Evolutionary conservation across 2,113 vertebrate genomes (phyloP).

Genomic region (Microcebus ravelobensis): DNA sequence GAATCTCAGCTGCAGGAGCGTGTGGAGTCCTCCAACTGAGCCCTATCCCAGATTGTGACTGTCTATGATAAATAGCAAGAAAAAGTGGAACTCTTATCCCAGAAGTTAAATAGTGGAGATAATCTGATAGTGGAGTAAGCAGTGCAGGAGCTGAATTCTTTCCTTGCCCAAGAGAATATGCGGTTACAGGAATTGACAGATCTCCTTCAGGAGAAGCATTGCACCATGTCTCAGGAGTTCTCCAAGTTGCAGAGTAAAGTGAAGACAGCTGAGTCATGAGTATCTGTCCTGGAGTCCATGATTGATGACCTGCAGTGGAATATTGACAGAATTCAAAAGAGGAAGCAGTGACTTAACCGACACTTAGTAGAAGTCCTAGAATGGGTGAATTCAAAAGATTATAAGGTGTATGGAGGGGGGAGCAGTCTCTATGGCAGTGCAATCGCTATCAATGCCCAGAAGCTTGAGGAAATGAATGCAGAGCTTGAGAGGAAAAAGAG

Average conservation of each 20-base stretch:
- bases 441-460: conserved; percentile 96
- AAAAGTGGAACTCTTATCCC: conserved; percentile 84
- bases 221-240: conserved; percentile 95
- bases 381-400: conserved; percentile 97
- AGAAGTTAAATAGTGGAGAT: conserved; percentile 89
- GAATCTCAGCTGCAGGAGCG: conserved; percentile 95
- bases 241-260: conserved; percentile 91
- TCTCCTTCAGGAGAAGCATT: conserved; percentile 94
- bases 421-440: conserved; percentile 96
- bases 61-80: conserved; percentile 92
- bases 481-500: conserved; percentile 97
- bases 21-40: conserved; percentile 93
- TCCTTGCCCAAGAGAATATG: conserved; percentile 91
- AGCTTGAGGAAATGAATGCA: conserved; percentile 99
- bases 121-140: conserved; percentile 87
- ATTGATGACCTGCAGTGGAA: conserved; percentile 98
- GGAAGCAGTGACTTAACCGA: conserved; percentile 94
- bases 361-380: conserved; percentile 95
- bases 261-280: conserved; percentile 93
- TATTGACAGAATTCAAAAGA: conserved; percentile 96
- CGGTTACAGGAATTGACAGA: conserved; percentile 92
- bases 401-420: conserved; percentile 96
- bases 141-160: conserved; percentile 90
- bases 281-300: conserved; percentile 93
- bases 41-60: conserved; percentile 90